phyloP scores from a whole-genome alignment of 2,797 vertebrate species.

The Pagetopsis macropterus region DNA sequence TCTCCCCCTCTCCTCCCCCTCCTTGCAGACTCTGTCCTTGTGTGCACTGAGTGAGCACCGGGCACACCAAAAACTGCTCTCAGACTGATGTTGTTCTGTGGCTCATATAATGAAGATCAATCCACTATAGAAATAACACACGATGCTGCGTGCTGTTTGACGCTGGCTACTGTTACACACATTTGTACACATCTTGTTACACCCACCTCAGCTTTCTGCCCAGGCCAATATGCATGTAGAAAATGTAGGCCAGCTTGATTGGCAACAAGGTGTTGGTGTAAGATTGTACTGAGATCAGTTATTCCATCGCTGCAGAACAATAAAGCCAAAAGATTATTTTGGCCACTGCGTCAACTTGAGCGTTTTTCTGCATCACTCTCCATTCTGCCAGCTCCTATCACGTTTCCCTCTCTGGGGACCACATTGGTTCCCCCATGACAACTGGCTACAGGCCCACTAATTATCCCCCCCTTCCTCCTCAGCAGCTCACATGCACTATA shows the following conservation, averaged over 20 bases:
- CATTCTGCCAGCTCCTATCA: constrained; percentile 85
- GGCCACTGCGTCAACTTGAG: constrained; percentile 87
- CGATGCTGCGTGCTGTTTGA: constrained; percentile 5
- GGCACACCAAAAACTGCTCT: constrained; percentile 12
- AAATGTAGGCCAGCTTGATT: constrained; percentile 54
- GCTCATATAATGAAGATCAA: constrained; percentile 46
- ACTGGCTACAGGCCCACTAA: constrained; percentile 84
- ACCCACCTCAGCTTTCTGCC: constrained; percentile 29
- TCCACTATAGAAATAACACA: constrained; percentile 26
- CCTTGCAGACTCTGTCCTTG: constrained; percentile 41
- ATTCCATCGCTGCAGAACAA: constrained; percentile 74
- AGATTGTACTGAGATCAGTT: constrained; percentile 69
- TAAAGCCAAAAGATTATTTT: constrained; percentile 75
- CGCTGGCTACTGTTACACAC: constrained; percentile 30
- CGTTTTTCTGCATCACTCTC: constrained; percentile 88
- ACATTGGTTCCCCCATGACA: constrained; percentile 81
- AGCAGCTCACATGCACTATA: constrained; percentile 47
- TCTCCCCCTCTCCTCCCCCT: not conserved
- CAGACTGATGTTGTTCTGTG: constrained; percentile 43
- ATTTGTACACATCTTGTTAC: constrained; percentile 17
- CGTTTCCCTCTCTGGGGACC: constrained; percentile 86
- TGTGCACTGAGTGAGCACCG: constrained; percentile 42
- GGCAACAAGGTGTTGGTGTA: constrained; percentile 71
- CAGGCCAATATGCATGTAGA: constrained; percentile 36
- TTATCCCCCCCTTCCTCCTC: constrained; percentile 68